Base-by-base conservation (phyloP, 2,113 vertebrate species). In the Otocyon megalotis region DNA sequence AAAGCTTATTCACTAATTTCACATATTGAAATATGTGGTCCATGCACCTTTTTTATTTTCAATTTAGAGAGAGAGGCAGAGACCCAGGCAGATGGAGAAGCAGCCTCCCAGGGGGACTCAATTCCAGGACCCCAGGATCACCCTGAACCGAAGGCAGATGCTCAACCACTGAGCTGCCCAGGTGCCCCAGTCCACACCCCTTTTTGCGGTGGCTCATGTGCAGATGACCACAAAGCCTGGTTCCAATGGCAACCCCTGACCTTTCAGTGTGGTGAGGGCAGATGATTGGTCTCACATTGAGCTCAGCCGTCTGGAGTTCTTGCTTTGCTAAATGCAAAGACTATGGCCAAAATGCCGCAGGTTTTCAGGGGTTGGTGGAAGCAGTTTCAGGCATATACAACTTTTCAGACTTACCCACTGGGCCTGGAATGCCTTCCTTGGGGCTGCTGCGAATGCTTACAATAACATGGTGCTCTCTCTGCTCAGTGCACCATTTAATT, bases 341-440 rank as follows among this genome's bases (percentile, higher is more conserved):
- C 32, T 72, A n/a, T 67, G 30, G 24, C 19, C 84, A 72, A 37
- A 63, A 67, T 67, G 13, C 19, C 54, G 63, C 53, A 93, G 81
- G 30, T 77, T 84, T 94, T 63, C 7, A 6, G 12, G 58, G 13
- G 7, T 32, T n/a, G 13, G 5, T 69, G n/a, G 16, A 54, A 93
- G 35, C 20, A 54, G 19, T 4, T 94, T 93, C 0, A 2, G 11
- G 50, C 71, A 80, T n/a, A 72, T 84, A 24, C 19, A 88, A 16
- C 50, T 85, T 98, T 76, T 90, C 89, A 97, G 90, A 95, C 90
- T 98, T 94, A 92, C 10, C 43, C 87, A 19, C 94, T 88, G 89
- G 92, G 93, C 96, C 91, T 90, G 96, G 94, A 98, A 80, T 98
- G 96, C 81, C 96, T 98, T 98, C 97, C 94, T 76, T 97, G 92